A percentile compares a stretch with the other conserved stretches of the same genome.
Evolutionary conservation across 2,888 invertebrate species (phyloP).

Genomic region (Orthosia gothica): DNA sequence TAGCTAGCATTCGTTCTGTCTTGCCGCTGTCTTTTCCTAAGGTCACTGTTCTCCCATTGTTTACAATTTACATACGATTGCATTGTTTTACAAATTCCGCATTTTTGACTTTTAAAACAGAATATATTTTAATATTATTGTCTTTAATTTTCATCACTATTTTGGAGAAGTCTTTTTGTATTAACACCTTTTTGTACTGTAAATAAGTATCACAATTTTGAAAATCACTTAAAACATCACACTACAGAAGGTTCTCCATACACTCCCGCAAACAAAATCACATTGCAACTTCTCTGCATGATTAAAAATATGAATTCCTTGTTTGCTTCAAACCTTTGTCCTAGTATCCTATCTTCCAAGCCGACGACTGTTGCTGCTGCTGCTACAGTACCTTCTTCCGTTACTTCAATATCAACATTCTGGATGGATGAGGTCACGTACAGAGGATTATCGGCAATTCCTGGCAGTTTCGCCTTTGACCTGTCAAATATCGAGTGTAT

Average conservation of each 20-base stretch:
- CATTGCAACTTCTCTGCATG: conserved; percentile 91
- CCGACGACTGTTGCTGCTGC: conserved; percentile 91
- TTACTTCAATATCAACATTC: conserved; percentile 94
- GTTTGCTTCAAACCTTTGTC: conserved; percentile 92
- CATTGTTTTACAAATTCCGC: conserved; percentile 28
- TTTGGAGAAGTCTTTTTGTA: not conserved
- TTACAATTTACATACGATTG: conserved; percentile 18
- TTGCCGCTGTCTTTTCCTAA: conserved; percentile 7
- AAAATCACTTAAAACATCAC: conserved; percentile 20
- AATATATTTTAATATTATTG: not conserved
- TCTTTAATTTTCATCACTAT: not conserved
- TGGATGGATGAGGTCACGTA: conserved; percentile 93
- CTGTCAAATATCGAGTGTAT: conserved; percentile 93
- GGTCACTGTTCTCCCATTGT: conserved; percentile 36
- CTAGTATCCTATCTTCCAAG: conserved; percentile 85
- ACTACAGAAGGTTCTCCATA: conserved; percentile 81
- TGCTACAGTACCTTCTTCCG: conserved; percentile 94
- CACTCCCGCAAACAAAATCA: conserved; percentile 93
- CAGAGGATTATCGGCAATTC: conserved; percentile 91
- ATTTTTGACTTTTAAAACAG: not conserved
- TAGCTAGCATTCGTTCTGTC: conserved; percentile 22
- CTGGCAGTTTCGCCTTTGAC: conserved; percentile 91
- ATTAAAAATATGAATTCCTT: conserved; percentile 93
- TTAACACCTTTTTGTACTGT: conserved; percentile 11
- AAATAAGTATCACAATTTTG: conserved; percentile 24